These are phyloP conservation scores for Lucilia cuprina DNA, from an alignment of 1,140 invertebrate genomes.

Conservation along the genomic window DNA sequence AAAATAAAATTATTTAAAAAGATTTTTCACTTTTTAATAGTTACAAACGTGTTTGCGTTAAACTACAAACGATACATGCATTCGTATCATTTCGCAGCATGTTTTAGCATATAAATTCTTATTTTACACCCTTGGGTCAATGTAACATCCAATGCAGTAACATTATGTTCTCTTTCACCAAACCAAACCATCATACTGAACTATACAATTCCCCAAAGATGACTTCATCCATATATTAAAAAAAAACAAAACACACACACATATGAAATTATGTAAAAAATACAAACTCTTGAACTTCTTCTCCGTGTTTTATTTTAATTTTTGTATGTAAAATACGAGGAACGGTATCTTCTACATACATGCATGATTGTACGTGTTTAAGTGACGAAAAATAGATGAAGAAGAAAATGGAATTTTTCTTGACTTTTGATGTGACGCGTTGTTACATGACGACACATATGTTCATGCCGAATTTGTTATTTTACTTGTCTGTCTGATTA, in stretches of 20 bases:
- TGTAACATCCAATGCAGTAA: background rate
- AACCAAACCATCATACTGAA: background rate
- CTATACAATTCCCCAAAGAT: background rate
- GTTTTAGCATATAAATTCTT: background rate
- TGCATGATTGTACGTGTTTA: conserved; percentile 19
- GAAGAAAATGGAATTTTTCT: conserved; percentile 17
- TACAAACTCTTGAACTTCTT: conserved; percentile 20
- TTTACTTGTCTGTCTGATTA: background rate
- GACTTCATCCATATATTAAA: background rate
- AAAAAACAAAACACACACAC: background rate
- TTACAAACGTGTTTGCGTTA: background rate
- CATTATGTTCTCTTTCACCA: background rate
- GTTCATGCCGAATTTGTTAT: background rate
- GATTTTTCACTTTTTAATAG: conserved; percentile 3
- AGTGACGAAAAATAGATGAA: conserved; percentile 14
- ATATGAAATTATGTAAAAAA: background rate
- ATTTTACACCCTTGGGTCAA: background rate
- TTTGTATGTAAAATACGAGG: background rate
- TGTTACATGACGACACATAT: background rate
- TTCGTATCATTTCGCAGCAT: background rate
- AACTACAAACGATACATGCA: background rate
- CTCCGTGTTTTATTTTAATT: conserved; percentile 6
- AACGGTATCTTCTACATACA: background rate
- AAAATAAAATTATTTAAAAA: background rate
- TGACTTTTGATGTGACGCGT: conserved; percentile 25